These are phyloP conservation scores for Micronycteris hirsuta DNA, from an alignment of 2,113 vertebrate genomes.

Conservation along the genomic window DNA sequence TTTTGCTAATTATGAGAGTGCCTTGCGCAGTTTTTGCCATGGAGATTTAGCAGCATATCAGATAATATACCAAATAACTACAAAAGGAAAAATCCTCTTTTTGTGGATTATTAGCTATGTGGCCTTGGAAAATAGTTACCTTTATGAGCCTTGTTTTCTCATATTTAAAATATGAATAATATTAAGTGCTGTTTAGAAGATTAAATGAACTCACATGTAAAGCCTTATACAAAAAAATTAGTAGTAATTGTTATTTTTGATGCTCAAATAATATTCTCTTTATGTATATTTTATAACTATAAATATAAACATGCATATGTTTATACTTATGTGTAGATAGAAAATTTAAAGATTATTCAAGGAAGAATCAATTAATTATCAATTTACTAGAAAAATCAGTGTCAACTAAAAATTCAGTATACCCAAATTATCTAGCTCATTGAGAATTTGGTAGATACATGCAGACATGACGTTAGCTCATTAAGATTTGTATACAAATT, in stretches of 20 bases:
- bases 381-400: conserved; percentile 3
- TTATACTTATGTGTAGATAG: background rate
- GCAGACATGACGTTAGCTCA: background rate
- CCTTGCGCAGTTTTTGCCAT: background rate
- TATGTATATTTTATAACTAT: background rate
- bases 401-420: background rate
- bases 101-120: background rate
- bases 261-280: background rate
- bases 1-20: background rate
- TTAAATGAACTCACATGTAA: background rate
- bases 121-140: background rate
- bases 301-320: background rate
- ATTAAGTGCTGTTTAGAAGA: background rate
- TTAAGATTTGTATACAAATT: background rate
- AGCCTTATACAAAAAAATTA: background rate
- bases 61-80: background rate
- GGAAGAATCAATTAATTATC: background rate
- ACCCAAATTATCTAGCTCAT: background rate
- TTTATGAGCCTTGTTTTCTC: background rate
- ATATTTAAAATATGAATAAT: conserved; percentile 4
- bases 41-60: background rate
- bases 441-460: background rate
- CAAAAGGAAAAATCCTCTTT: background rate
- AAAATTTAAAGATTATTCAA: background rate
- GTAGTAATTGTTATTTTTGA: background rate